Conservation (phyloP, 2,113 vertebrate genomes). For the Cisticola juncidis region DNA sequence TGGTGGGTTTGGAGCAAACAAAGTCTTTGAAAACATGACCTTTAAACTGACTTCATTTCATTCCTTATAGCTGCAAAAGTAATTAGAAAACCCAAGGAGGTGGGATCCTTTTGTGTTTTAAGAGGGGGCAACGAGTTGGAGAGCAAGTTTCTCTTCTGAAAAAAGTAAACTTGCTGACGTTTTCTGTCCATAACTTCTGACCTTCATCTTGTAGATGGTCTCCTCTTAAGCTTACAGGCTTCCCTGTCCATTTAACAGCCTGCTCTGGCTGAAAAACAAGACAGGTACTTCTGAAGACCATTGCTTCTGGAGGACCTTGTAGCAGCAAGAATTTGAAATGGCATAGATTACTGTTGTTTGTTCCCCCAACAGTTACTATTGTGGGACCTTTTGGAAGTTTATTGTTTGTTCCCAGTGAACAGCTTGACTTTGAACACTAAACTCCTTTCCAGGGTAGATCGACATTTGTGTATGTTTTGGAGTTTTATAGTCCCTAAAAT, state of each 20-base stretch:
- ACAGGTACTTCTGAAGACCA: neutral
- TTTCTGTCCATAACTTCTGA: neutral
- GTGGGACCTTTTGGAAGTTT: neutral
- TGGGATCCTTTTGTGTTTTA: neutral
- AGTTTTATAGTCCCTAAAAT: neutral
- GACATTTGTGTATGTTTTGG: neutral
- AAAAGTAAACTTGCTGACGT: neutral
- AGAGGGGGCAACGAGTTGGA: neutral
- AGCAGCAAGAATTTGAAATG: neutral
- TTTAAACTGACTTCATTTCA: neutral
- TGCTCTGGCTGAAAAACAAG: neutral
- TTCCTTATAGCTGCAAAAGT: neutral
- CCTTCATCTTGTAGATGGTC: neutral
- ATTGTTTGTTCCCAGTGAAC: neutral
- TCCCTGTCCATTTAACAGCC: neutral
- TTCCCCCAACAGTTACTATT: neutral
- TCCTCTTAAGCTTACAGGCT: neutral
- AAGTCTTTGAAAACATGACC: neutral
- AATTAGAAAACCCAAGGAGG: neutral
- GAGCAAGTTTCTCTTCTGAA: neutral
- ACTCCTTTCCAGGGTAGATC: neutral
- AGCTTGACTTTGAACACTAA: neutral
- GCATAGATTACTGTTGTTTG: neutral
- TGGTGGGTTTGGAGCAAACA: neutral
- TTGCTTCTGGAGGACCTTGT: neutral